A percentile compares a stretch with the other conserved stretches of the same genome.
phyloP scores from a whole-genome alignment of 2,797 vertebrate genomes.

The Tamandua tetradactyla region DNA sequence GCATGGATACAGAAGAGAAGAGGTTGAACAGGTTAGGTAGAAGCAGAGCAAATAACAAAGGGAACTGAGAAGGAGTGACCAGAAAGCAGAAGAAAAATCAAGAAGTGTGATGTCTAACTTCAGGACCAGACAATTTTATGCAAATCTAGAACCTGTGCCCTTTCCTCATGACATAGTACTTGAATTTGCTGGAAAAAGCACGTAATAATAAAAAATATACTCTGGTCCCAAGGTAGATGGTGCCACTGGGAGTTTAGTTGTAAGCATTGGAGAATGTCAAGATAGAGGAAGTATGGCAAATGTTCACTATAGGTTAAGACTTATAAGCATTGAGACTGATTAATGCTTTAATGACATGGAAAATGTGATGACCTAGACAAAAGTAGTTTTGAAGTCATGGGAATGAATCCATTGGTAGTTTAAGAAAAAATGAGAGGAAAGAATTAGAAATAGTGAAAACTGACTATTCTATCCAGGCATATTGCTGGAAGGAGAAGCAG shows the following conservation, averaged over 20 bases:
- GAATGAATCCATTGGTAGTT: not conserved
- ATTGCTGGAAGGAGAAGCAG: not conserved
- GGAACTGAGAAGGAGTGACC: not conserved
- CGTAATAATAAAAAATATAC: not conserved
- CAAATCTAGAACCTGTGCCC: not conserved
- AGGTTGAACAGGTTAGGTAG: no score
- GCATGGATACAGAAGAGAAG: not conserved
- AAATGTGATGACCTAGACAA: not conserved
- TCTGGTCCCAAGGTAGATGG: not conserved
- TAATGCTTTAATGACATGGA: not conserved
- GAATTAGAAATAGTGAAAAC: not conserved
- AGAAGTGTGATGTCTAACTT: not conserved
- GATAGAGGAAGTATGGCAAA: not conserved
- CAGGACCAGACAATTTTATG: not conserved
- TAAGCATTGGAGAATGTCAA: not conserved
- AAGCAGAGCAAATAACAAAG: not conserved
- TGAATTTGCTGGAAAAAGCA: conserved; percentile 41
- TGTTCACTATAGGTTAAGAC: not conserved
- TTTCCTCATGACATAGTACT: not conserved
- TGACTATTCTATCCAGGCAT: not conserved
- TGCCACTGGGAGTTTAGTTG: no score
- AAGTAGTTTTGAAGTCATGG: not conserved
- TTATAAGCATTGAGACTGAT: not conserved
- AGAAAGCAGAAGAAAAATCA: not conserved
- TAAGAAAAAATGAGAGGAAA: not conserved